phyloP scores from a whole-genome alignment of 2,113 vertebrate genomes.

The Paralichthys olivaceus region DNA sequence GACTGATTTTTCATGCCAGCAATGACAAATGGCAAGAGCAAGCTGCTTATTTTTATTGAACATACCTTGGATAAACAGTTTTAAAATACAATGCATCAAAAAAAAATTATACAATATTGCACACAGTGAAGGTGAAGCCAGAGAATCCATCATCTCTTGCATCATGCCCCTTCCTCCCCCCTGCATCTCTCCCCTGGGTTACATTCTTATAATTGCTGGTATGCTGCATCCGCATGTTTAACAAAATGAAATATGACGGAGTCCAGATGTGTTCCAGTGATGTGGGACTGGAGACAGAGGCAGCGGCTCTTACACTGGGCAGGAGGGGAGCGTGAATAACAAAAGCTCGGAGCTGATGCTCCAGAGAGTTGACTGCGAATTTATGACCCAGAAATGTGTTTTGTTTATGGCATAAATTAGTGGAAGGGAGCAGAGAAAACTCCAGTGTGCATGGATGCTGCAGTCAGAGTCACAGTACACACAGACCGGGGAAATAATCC shows the following conservation, averaged over 20 bases:
- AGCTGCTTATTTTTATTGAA: no score
- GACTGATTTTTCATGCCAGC: background rate
- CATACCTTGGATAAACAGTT: background rate
- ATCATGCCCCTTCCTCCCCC: background rate
- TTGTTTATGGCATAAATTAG: slow-evolving; percentile 74
- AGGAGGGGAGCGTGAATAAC: slow-evolving; percentile 38
- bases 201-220: slow-evolving; percentile 40
- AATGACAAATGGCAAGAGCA: slow-evolving; percentile 8
- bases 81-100: background rate
- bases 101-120: background rate
- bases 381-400: slow-evolving; percentile 74
- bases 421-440: slow-evolving; percentile 38
- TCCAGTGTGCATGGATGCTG: slow-evolving; percentile 14
- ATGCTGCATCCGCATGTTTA: slow-evolving; percentile 42
- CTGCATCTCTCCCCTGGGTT: slow-evolving; percentile 19
- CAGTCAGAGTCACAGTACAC: slow-evolving; percentile 37
- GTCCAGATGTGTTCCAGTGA: slow-evolving; percentile 68
- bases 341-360: slow-evolving; percentile 46
- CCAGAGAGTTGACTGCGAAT: slow-evolving; percentile 60
- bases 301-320: slow-evolving; percentile 39
- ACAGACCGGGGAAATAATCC: slow-evolving; percentile 58
- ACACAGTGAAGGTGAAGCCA: slow-evolving; percentile 1
- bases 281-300: slow-evolving; percentile 45
- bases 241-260: slow-evolving; percentile 63
- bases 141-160: slow-evolving; percentile 25